Percentiles rank a stretch among this genome's conserved stretches.
Conservation (phyloP, 2,888 invertebrate genomes). For the Chrysolina americana region DNA sequence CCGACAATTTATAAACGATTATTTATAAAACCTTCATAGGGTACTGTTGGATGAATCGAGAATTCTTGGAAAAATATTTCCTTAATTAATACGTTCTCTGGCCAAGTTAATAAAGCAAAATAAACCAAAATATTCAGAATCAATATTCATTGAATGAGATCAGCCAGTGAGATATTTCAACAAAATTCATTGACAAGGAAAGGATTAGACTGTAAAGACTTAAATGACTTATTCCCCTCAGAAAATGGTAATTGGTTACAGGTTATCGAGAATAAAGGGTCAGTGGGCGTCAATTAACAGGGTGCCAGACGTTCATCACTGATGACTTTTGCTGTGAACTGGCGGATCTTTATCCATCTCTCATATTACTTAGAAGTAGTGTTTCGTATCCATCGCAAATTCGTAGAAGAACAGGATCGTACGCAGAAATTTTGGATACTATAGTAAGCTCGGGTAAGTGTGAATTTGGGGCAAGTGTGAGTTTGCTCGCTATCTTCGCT, state of each 20-base stretch:
- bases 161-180: neutral
- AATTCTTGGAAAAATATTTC: too few relatives aligned
- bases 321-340: slow-evolving; percentile 6
- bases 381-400: neutral
- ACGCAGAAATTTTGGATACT: neutral
- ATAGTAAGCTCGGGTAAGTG: too few relatives aligned
- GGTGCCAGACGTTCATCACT: slow-evolving; percentile 7
- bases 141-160: neutral
- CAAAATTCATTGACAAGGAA: neutral
- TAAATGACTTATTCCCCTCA: neutral
- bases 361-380: neutral
- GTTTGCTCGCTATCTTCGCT: too few relatives aligned
- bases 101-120: too few relatives aligned
- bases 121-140: neutral
- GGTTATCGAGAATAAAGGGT: neutral
- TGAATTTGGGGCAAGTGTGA: too few relatives aligned
- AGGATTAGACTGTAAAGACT: neutral
- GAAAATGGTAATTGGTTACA: neutral
- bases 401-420: neutral
- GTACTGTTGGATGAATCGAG: too few relatives aligned
- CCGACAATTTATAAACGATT: too few relatives aligned
- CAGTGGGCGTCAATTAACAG: neutral
- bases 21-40: too few relatives aligned
- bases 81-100: too few relatives aligned
- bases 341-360: slow-evolving; percentile 1